These are phyloP conservation scores for Acanthococcus lagerstroemiae DNA, from an alignment of 2,888 invertebrate species.

Conservation along the genomic window DNA sequence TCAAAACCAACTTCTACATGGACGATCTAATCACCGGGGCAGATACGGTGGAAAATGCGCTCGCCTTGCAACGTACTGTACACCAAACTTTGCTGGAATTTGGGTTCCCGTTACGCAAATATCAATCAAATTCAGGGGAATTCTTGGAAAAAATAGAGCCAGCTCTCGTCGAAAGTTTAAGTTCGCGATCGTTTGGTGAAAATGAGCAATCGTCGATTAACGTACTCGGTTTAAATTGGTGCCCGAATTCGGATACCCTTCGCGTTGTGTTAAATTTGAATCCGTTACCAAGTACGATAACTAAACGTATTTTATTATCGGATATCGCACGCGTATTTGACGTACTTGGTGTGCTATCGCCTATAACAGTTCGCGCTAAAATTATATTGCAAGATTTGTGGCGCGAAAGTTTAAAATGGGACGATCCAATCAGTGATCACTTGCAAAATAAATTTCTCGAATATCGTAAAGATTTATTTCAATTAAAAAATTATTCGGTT, in stretches of 20 bases:
- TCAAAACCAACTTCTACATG: constrained; percentile 38
- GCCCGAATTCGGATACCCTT: constrained; percentile 26
- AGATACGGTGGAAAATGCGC: constrained; percentile 33
- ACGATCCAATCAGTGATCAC: constrained; percentile 33
- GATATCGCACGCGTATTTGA: constrained; percentile 36
- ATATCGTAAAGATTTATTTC: neutral
- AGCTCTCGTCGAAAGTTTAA: neutral
- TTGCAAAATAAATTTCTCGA: neutral
- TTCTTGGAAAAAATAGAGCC: constrained; percentile 5
- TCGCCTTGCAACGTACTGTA: constrained; percentile 32
- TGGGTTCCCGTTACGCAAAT: constrained; percentile 35
- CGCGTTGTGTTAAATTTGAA: neutral
- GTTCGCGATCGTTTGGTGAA: neutral
- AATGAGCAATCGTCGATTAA: neutral
- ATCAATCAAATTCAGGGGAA: constrained; percentile 34
- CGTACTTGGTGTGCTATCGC: constrained; percentile 36
- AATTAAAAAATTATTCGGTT: neutral
- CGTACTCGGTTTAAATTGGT: constrained; percentile 31
- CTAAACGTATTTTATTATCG: constrained; percentile 35
- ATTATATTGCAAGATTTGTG: constrained; percentile 35
- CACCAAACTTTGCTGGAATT: constrained; percentile 13
- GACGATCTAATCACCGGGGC: constrained; percentile 38
- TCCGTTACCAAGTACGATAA: neutral
- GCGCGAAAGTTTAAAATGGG: constrained; percentile 35
- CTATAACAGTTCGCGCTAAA: constrained; percentile 36